Conservation (phyloP, 2,797 vertebrate species). For the Hozukius guyotensis region DNA sequence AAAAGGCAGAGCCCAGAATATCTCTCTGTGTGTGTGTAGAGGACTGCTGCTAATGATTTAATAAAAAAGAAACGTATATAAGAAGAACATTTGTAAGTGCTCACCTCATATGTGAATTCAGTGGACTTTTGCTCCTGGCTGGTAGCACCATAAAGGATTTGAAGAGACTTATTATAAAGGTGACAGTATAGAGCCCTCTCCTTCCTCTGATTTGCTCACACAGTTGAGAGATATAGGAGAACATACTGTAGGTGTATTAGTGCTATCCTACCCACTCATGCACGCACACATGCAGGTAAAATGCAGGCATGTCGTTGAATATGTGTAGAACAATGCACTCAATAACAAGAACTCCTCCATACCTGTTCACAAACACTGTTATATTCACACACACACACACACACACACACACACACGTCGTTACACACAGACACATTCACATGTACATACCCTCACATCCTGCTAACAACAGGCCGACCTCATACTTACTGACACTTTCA, state of each 20-base stretch:
- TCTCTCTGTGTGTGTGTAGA: not conserved
- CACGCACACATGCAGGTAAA: not conserved
- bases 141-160: not conserved
- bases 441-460: not conserved
- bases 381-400: not conserved
- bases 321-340: not conserved
- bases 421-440: not conserved
- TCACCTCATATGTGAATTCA: not conserved
- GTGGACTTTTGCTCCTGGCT: not conserved
- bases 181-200: not conserved
- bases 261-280: not conserved
- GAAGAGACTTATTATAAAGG: not conserved
- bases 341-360: not conserved
- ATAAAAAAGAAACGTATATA: not conserved
- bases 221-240: not conserved
- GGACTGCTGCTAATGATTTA: not conserved
- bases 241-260: not conserved
- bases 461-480: slow-evolving; percentile 42
- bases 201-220: not conserved
- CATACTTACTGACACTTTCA: slow-evolving; percentile 75
- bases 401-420: not conserved
- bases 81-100: not conserved
- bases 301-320: not conserved
- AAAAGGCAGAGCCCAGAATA: not conserved
- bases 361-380: not conserved